phyloP scores from a whole-genome alignment of 2,888 invertebrate genomes.

The Lapara coniferarum region DNA sequence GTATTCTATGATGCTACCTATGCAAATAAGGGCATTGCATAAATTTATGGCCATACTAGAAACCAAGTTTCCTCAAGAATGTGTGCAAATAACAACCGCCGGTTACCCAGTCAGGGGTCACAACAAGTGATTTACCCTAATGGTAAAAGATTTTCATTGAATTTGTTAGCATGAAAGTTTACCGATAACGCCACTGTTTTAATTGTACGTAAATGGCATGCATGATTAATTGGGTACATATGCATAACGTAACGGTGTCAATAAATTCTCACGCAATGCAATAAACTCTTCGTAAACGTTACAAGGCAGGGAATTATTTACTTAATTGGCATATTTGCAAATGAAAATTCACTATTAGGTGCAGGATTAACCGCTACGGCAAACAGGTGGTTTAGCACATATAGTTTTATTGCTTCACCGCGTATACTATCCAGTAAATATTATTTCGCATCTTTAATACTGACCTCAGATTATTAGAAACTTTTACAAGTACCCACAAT shows the following conservation, averaged over 20 bases:
- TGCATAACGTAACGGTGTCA: slow-evolving; percentile 20
- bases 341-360: slow-evolving; percentile 1
- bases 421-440: not conserved
- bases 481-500: not conserved
- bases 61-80: slow-evolving; percentile 47
- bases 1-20: slow-evolving; percentile 58
- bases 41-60: slow-evolving; percentile 54
- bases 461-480: not conserved
- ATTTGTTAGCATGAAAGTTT: not conserved
- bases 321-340: slow-evolving; percentile 12
- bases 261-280: slow-evolving; percentile 15
- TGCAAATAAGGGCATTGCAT: slow-evolving; percentile 65
- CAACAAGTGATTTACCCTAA: no score
- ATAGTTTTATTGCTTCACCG: slow-evolving; percentile 6
- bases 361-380: not conserved
- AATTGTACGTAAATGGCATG: slow-evolving; percentile 15
- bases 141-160: not conserved
- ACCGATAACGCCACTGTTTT: slow-evolving; percentile 15
- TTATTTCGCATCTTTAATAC: slow-evolving; percentile 5
- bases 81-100: slow-evolving; percentile 34
- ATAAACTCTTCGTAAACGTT: not conserved
- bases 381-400: not conserved
- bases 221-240: slow-evolving; percentile 8
- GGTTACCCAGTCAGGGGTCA: not conserved
- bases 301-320: not conserved